Evolutionary conservation across 2,797 vertebrate species (phyloP).

Genomic region (Gobio occitaniae): DNA sequence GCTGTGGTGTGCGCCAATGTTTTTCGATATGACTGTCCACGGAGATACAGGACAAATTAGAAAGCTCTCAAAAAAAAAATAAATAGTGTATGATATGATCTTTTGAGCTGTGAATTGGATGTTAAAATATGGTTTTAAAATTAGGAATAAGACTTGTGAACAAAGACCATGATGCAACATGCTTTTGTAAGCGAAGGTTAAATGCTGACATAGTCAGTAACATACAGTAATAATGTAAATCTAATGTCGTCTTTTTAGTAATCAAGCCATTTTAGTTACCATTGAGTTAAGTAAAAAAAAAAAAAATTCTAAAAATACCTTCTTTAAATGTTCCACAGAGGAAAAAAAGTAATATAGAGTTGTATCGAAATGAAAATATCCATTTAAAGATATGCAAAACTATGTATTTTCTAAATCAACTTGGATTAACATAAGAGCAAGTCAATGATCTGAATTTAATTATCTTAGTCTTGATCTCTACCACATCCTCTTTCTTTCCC

Average conservation of each 20-base stretch:
- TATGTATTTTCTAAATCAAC: background rate
- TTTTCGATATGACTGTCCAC: background rate
- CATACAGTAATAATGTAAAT: background rate
- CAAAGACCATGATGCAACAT: background rate
- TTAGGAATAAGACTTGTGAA: background rate
- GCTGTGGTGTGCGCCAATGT: background rate
- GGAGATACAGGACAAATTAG: background rate
- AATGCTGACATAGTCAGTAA: background rate
- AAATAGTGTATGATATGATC: background rate
- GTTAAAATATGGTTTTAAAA: background rate
- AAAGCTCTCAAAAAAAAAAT: background rate
- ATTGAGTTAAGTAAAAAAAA: background rate
- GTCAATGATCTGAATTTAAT: background rate
- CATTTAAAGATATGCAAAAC: background rate
- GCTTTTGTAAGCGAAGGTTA: background rate
- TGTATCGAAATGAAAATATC: background rate
- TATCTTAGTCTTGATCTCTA: constrained; percentile 33
- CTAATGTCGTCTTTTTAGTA: background rate
- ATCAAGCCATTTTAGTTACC: background rate
- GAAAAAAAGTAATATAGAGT: background rate
- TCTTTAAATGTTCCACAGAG: constrained; percentile 3
- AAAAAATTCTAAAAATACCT: background rate
- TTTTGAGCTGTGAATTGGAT: background rate
- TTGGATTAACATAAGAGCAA: background rate
- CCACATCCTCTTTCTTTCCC: constrained; percentile 52